Percentiles rank a stretch among this genome's conserved stretches.
phyloP scores from a whole-genome alignment of 1,140 invertebrate species.

The Samia ricini region DNA sequence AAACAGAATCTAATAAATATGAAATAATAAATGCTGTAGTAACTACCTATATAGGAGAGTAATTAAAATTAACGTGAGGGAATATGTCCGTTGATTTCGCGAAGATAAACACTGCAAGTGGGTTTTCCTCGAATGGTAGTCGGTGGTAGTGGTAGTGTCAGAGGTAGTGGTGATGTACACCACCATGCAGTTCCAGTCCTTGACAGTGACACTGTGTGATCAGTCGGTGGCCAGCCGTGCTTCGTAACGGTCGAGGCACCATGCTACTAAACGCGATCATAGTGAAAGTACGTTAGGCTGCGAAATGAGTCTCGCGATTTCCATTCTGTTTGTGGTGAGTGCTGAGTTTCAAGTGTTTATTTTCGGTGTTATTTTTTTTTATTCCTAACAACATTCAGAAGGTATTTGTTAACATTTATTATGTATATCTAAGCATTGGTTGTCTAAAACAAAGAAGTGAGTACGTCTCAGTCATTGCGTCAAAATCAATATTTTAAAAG shows the following conservation, averaged over 20 bases:
- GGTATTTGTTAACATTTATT: background rate
- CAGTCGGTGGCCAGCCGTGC: slow-evolving; percentile 57
- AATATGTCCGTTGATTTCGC: background rate
- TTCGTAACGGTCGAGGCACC: slow-evolving; percentile 42
- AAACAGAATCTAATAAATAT: too few species aligned
- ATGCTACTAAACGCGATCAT: slow-evolving; percentile 51
- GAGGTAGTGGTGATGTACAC: slow-evolving; percentile 25
- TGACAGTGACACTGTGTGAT: slow-evolving; percentile 43
- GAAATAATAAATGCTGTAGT: background rate
- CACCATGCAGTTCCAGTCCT: slow-evolving; percentile 45
- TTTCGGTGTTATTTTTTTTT: slow-evolving; percentile 30
- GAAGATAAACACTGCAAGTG: slow-evolving; percentile 22
- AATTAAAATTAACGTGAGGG: background rate
- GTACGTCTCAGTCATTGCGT: background rate
- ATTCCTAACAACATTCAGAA: background rate
- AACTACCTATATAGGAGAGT: too few species aligned
- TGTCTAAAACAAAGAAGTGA: background rate
- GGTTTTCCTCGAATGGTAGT: slow-evolving; percentile 40
- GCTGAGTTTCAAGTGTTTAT: slow-evolving; percentile 56
- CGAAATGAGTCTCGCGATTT: slow-evolving; percentile 68
- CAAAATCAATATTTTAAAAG: background rate
- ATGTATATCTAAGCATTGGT: background rate
- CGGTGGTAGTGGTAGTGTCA: too few species aligned
- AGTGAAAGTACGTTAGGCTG: slow-evolving; percentile 72
- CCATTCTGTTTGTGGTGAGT: slow-evolving; percentile 75